Percentiles rank a stretch among this genome's conserved stretches.
Evolutionary conservation across 1,140 invertebrate species (phyloP).

Genomic region (Paraescarpia echinospica): DNA sequence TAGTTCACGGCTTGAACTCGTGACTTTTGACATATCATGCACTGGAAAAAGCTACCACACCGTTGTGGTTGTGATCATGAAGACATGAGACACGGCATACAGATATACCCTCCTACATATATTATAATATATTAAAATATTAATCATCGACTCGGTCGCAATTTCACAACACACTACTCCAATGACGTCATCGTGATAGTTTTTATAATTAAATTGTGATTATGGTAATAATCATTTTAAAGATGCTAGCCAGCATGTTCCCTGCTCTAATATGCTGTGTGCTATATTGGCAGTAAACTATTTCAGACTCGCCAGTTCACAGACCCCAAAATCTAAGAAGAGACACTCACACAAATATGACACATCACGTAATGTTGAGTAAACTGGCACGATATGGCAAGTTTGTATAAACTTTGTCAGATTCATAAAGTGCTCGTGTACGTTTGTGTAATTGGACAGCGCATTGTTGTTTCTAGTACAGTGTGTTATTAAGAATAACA

Average conservation of each 20-base stretch:
- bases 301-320: neutral
- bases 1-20: too few relatives aligned
- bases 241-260: neutral
- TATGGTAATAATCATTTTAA: neutral
- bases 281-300: neutral
- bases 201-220: neutral
- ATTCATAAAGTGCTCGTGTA: neutral
- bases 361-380: neutral
- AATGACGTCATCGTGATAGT: neutral
- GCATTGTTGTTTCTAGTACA: too few relatives aligned
- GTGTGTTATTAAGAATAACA: neutral
- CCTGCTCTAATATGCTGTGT: neutral
- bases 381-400: neutral
- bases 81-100: neutral
- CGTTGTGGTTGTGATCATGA: neutral
- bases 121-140: neutral
- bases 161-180: neutral
- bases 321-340: neutral
- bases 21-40: neutral
- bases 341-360: neutral
- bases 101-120: neutral
- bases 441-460: too few relatives aligned
- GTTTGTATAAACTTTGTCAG: neutral
- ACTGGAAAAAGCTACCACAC: neutral
- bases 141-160: neutral